A percentile compares a stretch with the other conserved stretches of the same genome.
phyloP scores from a whole-genome alignment of 2,888 invertebrate species.

The Ditylenchus weischeri region DNA sequence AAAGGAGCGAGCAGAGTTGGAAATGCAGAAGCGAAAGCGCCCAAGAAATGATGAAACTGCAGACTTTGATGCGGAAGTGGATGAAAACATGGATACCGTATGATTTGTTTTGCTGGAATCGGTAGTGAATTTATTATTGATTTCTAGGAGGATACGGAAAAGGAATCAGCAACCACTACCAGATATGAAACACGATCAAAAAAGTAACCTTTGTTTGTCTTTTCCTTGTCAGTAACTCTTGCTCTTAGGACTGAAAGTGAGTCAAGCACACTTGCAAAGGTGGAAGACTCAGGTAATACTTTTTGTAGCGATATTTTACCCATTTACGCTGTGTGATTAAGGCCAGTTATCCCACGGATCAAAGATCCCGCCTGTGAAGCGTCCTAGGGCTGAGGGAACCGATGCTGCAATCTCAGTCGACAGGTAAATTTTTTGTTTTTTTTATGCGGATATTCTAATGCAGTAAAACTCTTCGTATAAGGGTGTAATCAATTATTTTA shows the following conservation, averaged over 20 bases:
- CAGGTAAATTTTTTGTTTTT: slow-evolving; percentile 26
- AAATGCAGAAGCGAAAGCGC: slow-evolving; percentile 30
- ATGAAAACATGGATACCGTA: slow-evolving; percentile 30
- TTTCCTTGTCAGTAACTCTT: too few relatives aligned
- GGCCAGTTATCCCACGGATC: slow-evolving; percentile 10
- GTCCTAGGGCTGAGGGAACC: slow-evolving; percentile 32
- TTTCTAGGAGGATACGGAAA: too few relatives aligned
- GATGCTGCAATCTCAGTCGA: slow-evolving; percentile 48
- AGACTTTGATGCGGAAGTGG: slow-evolving; percentile 27
- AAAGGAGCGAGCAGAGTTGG: slow-evolving; percentile 46
- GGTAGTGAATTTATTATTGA: too few relatives aligned
- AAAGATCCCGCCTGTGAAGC: slow-evolving; percentile 34
- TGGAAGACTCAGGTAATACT: too few relatives aligned
- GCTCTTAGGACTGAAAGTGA: too few relatives aligned
- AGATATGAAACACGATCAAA: too few relatives aligned
- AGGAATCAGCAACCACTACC: too few relatives aligned
- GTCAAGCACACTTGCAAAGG: too few relatives aligned
- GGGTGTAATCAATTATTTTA: neutral
- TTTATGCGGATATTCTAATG: too few relatives aligned
- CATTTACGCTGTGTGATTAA: neutral
- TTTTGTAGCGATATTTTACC: too few relatives aligned
- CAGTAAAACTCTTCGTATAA: too few relatives aligned
- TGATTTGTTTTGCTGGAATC: neutral
- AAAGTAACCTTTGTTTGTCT: too few relatives aligned
- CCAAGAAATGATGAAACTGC: slow-evolving; percentile 16